Percentiles rank a stretch among this genome's conserved stretches.
Evolutionary conservation across 2,113 vertebrate species (phyloP).

Genomic region (Hippopotamus amphibius): DNA sequence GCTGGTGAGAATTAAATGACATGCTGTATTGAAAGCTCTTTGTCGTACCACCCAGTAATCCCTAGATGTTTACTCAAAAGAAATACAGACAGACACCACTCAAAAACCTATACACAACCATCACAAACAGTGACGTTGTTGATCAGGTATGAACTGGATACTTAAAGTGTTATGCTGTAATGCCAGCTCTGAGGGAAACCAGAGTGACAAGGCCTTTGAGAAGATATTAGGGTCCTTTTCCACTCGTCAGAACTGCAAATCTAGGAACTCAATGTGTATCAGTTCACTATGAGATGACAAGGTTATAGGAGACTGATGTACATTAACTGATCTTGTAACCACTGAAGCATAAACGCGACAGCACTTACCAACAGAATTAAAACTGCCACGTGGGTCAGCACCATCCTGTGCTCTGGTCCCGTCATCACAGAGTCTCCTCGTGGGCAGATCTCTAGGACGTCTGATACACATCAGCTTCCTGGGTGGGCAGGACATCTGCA

Average conservation of each 20-base stretch:
- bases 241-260: background rate
- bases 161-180: background rate
- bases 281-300: background rate
- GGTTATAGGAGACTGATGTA: background rate
- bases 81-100: background rate
- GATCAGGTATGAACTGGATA: background rate
- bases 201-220: background rate
- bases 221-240: background rate
- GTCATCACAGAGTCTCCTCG: background rate
- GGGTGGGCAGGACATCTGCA: background rate
- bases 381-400: background rate
- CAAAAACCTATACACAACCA: background rate
- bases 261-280: background rate
- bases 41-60: background rate
- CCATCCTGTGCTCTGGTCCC: background rate
- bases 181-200: background rate
- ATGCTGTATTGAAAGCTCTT: background rate
- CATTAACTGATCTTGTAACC: background rate
- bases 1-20: background rate
- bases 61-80: background rate
- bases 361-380: background rate
- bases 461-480: background rate
- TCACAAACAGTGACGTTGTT: background rate
- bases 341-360: background rate
- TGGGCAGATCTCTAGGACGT: background rate